Base-by-base conservation (phyloP, 2,797 vertebrate species). In the Tapera naevia region DNA sequence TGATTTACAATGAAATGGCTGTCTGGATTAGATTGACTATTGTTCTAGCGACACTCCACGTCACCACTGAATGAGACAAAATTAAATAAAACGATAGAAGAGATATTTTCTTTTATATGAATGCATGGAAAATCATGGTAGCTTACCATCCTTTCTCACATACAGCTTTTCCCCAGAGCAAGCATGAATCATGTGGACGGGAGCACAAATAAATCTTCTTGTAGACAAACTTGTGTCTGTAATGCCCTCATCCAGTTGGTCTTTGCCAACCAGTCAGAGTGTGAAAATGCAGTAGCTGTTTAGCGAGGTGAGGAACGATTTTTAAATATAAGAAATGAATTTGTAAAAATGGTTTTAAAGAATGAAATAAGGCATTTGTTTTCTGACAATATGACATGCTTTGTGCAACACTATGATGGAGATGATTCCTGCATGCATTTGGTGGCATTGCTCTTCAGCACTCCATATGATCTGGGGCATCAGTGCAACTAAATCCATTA, bases 131-230 rank as follows among this genome's bases (percentile, higher is more conserved):
- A 93, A 61, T 91, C 71, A 35, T 8, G 30, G 62, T 84, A 54
- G 58, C 18, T 82, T 46, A 91, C 60, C 67, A 82, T 48, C 50
- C 32, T 32, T 85, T 93, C 71, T 88, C 65, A 90, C 8, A 56
- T 94, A 66, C n/a, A 80, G 2, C 43, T 72, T 18, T 72, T 18
- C 14, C 53, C 45, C n/a, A 2, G 37, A 82, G 61, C 37, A 85
- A 93, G 37, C 74, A 88, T 76, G 33, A 95, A 70, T 93, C 71
- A 84, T 50, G 64, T 10, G 15, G 80, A 88, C 62, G 62, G 70
- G 39, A 94, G 48, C 54, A 94, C 46, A 86, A 92, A 94, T 57
- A 95, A 92, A 94, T 72, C 71, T 86, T 83, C 23, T 27, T 9
- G 35, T 57, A 83, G 83, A 56, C 71, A 88, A 72, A 73, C 9